A percentile compares a stretch with the other conserved stretches of the same genome.
phyloP scores from a whole-genome alignment of 2,888 invertebrate genomes.

The Operophtera brumata region DNA sequence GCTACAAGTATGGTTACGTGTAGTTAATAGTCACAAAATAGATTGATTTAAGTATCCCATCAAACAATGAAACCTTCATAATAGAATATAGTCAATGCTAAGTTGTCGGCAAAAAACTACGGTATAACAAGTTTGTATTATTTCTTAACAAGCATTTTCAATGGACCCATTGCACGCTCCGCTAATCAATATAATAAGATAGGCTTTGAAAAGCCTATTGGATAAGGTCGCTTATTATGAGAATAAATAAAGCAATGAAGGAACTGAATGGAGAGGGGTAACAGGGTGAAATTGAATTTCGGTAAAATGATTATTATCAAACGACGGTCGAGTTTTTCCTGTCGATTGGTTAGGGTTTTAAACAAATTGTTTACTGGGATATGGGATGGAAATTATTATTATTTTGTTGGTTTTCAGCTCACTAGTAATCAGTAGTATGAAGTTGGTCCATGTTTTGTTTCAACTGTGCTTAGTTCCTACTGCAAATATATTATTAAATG shows the following conservation, averaged over 20 bases:
- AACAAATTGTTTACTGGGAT: slow-evolving; percentile 40
- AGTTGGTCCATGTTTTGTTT: too few relatives aligned
- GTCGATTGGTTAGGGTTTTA: slow-evolving; percentile 40
- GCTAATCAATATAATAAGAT: slow-evolving; percentile 27
- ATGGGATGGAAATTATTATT: slow-evolving; percentile 25
- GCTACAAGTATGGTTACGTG: too few relatives aligned
- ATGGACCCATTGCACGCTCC: slow-evolving; percentile 12
- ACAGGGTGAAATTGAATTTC: slow-evolving; percentile 39
- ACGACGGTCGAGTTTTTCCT: slow-evolving; percentile 39
- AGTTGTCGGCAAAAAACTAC: too few relatives aligned
- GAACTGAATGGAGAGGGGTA: slow-evolving; percentile 30
- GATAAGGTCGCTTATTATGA: slow-evolving; percentile 28
- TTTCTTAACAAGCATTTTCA: background rate
- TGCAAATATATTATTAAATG: too few relatives aligned
- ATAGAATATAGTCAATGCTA: too few relatives aligned
- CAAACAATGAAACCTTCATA: too few relatives aligned
- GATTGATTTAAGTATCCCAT: too few relatives aligned
- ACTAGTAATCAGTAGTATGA: too few relatives aligned
- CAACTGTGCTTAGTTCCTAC: too few relatives aligned
- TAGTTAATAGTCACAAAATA: too few relatives aligned
- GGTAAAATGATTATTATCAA: slow-evolving; percentile 43
- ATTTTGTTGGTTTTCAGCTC: background rate
- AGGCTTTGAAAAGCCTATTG: slow-evolving; percentile 27
- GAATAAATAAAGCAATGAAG: slow-evolving; percentile 34
- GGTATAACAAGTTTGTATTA: too few relatives aligned